Evolutionary conservation across 1,140 invertebrate species (phyloP), one percentile per base, ranked within the genome.

Genomic region (Brachionus sp.): DNA sequence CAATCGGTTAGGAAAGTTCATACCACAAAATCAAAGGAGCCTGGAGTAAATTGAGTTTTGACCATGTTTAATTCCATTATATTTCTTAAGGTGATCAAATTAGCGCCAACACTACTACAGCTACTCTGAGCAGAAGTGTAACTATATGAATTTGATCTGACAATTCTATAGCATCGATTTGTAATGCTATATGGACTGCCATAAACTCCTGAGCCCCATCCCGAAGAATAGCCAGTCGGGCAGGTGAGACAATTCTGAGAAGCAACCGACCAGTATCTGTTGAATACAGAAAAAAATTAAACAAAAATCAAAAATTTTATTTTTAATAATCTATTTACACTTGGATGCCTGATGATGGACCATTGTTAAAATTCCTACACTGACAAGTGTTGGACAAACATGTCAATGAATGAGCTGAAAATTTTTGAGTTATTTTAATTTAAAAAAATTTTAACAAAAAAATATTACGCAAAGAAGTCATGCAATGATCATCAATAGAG

Each of bases 61-160:
- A 70, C 19, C 35, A 70, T 70, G 1, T 70, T 39, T 19, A 70
- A 39, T 70, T 70, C 66, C 66, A 70, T 70, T 37, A 70, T 39
- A 39, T 70, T 70, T 39, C 66, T 70, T 5, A 70, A 19, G 0
- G 66, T 70, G 1, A 70, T 39, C 7, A 70, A 23, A 9, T 70
- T 70, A 1, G 66, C 66, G 0, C 9, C 6, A 37, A 37, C 12
- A 2, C 0, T 9, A 6, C 23, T 9, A 35, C 33, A 37, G 9
- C 37, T 23, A 16, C 5, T 6, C n/a, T 70, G 66, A 39, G 33
- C 66, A 13, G 66, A 70, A 39, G 13, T 16, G 39, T 19, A 70
- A 70, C 1, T 39, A 23, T 23, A 16, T 23, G 16, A 7, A 39
- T 37, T 39, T 37, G 29, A 19, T 37, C 5, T 39, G 3, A 37